These are phyloP conservation scores for Hylaeus volcanicus DNA, from an alignment of 1,140 invertebrate genomes.

Conservation along the genomic window DNA sequence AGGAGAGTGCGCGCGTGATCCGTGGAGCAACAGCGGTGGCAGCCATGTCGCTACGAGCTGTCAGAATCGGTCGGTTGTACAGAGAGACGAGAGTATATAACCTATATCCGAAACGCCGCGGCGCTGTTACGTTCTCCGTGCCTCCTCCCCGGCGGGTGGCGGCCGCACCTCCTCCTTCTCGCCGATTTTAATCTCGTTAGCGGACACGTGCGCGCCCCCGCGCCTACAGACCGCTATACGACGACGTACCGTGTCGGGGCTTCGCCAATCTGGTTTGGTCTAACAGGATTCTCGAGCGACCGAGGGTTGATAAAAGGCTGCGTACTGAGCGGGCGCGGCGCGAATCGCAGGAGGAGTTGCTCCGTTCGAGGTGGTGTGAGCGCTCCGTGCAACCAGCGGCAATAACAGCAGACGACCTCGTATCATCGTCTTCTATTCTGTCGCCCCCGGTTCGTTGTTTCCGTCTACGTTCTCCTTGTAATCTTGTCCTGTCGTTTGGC, in stretches of 20 bases:
- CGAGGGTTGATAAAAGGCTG: constrained; percentile 77
- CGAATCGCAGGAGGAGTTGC: constrained; percentile 66
- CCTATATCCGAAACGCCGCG: constrained; percentile 35
- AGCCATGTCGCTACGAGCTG: constrained; percentile 25
- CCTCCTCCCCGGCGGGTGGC: constrained; percentile 67
- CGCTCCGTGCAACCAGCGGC: constrained; percentile 56
- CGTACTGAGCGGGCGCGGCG: constrained; percentile 68
- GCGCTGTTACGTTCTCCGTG: constrained; percentile 70
- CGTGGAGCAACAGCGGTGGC: neutral
- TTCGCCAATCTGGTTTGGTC: constrained; percentile 82
- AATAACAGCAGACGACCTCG: constrained; percentile 51
- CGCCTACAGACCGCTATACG: constrained; percentile 52
- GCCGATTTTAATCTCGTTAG: constrained; percentile 81
- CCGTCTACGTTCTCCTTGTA: constrained; percentile 34
- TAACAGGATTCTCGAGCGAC: constrained; percentile 79
- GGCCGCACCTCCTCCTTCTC: constrained; percentile 65
- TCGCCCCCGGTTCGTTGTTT: constrained; percentile 46
- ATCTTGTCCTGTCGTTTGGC: constrained; percentile 30
- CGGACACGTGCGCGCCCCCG: constrained; percentile 79
- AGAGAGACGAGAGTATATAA: constrained; percentile 20
- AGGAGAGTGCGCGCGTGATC: constrained; percentile 20
- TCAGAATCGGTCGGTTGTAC: constrained; percentile 34
- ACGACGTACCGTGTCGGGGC: constrained; percentile 69
- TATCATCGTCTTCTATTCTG: constrained; percentile 45
- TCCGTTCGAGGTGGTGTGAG: constrained; percentile 62